Percentiles rank a stretch among this genome's conserved stretches.
Evolutionary conservation across 2,113 vertebrate genomes (phyloP).

Genomic region (Tricholaema leucomelas): DNA sequence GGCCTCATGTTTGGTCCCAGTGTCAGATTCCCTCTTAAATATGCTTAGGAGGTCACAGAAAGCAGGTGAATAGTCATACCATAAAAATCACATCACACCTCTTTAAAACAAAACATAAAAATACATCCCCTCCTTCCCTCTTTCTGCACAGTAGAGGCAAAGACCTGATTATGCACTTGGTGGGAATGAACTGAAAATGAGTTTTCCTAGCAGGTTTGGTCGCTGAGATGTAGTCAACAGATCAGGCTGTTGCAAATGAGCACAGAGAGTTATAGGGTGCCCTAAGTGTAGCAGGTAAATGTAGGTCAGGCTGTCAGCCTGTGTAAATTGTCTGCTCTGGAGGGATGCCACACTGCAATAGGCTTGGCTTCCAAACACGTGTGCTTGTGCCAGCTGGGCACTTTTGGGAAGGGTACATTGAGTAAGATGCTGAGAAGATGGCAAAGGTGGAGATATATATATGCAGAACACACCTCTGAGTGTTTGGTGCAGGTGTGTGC

Average conservation of each 20-base stretch:
- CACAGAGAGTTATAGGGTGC: not conserved
- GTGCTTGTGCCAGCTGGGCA: not conserved
- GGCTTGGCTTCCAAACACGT: not conserved
- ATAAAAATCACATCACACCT: slow-evolving; percentile 71
- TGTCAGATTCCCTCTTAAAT: slow-evolving; percentile 58
- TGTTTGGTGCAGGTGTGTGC: slow-evolving; percentile 34
- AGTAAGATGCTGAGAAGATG: slow-evolving; percentile 49
- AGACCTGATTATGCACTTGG: slow-evolving; percentile 6
- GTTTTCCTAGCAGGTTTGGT: not conserved
- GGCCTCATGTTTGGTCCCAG: not conserved
- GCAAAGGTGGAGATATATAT: not conserved
- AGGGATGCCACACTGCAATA: not conserved
- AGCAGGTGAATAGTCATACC: slow-evolving; percentile 67
- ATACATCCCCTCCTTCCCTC: not conserved
- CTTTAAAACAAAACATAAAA: slow-evolving; percentile 37
- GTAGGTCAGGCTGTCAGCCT: not conserved
- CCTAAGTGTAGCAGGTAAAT: not conserved
- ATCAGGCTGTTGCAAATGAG: not conserved
- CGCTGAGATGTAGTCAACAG: not conserved
- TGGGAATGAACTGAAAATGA: slow-evolving; percentile 3
- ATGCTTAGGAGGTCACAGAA: slow-evolving; percentile 47
- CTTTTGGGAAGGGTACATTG: not conserved
- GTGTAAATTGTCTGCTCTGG: not conserved
- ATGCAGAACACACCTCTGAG: slow-evolving; percentile 33
- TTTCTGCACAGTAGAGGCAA: not conserved